These are phyloP conservation scores for Drosophila bocki DNA, from an alignment of 1,140 invertebrate genomes.

Conservation along the genomic window DNA sequence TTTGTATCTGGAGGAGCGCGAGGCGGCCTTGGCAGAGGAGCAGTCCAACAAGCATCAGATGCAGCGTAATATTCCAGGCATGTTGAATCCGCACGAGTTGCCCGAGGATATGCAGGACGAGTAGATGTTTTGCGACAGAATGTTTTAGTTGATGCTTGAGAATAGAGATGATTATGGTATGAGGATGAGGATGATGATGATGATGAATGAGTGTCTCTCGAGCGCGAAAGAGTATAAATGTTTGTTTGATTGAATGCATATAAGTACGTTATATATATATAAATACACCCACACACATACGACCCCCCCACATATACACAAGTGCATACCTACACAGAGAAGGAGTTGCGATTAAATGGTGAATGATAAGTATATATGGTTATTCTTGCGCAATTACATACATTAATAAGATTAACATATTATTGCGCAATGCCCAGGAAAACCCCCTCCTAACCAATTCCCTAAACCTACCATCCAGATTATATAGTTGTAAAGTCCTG, in stretches of 20 bases:
- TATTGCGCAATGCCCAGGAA: conserved; percentile 55
- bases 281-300: conserved; percentile 56
- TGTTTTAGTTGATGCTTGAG: conserved; percentile 71
- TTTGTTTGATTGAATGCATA: conserved; percentile 84
- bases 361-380: conserved; percentile 49
- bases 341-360: conserved; percentile 59
- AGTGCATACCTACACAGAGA: conserved; percentile 34
- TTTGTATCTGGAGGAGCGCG: conserved; percentile 98
- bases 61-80: conserved; percentile 97
- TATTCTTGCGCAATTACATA: conserved; percentile 72
- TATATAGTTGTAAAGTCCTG: conserved; percentile 66
- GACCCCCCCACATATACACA: conserved; percentile 28
- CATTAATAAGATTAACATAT: conserved; percentile 80
- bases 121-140: conserved; percentile 59
- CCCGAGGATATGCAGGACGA: conserved; percentile 99
- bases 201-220: conserved; percentile 79
- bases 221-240: conserved; percentile 76
- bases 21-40: conserved; percentile 93
- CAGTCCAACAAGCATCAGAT: conserved; percentile 97
- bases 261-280: conserved; percentile 81
- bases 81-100: conserved; percentile 98
- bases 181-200: conserved; percentile 24
- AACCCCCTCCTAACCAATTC: conserved; percentile 12
- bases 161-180: conserved; percentile 43
- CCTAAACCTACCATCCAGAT: conserved; percentile 17